phyloP scores from a whole-genome alignment of 2,797 vertebrate species.

The Toxotes lorentzi region DNA sequence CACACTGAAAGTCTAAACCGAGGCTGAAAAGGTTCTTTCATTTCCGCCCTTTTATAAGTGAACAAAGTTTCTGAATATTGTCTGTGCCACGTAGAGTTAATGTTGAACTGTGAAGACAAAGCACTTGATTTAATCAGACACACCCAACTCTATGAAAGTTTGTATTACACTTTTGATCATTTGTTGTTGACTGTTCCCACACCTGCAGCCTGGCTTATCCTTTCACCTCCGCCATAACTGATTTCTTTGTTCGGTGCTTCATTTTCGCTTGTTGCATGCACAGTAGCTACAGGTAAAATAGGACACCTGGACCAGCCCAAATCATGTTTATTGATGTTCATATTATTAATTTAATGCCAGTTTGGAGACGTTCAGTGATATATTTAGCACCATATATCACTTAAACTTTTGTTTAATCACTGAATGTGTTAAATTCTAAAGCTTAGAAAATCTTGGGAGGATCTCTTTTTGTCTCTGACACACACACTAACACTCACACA shows the following conservation, averaged over 20 bases:
- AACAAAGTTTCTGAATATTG: not conserved
- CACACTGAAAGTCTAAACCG: not conserved
- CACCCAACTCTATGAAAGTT: conserved; percentile 48
- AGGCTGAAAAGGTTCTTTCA: not conserved
- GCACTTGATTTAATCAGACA: conserved; percentile 29
- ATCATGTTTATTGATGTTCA: not conserved
- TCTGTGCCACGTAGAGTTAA: not conserved
- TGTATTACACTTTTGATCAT: conserved; percentile 4
- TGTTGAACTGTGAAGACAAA: not conserved
- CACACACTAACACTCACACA: conserved; percentile 17
- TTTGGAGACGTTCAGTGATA: not conserved
- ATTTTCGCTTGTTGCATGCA: conserved; percentile 19
- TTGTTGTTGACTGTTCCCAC: conserved; percentile 43
- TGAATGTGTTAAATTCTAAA: not conserved
- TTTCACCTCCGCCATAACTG: conserved; percentile 3
- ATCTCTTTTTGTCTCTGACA: conserved; percentile 26
- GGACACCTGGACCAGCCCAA: conserved; percentile 11
- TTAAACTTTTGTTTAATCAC: not conserved
- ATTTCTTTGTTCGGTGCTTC: conserved; percentile 30
- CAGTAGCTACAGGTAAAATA: conserved; percentile 19
- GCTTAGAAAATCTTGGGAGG: conserved; percentile 23
- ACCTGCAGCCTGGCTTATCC: conserved; percentile 33
- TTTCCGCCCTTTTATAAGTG: not conserved
- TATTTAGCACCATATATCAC: not conserved
- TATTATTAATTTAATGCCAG: not conserved